phyloP scores from a whole-genome alignment of 64 coral and sea anemone genomes.

The Montipora cactus region DNA sequence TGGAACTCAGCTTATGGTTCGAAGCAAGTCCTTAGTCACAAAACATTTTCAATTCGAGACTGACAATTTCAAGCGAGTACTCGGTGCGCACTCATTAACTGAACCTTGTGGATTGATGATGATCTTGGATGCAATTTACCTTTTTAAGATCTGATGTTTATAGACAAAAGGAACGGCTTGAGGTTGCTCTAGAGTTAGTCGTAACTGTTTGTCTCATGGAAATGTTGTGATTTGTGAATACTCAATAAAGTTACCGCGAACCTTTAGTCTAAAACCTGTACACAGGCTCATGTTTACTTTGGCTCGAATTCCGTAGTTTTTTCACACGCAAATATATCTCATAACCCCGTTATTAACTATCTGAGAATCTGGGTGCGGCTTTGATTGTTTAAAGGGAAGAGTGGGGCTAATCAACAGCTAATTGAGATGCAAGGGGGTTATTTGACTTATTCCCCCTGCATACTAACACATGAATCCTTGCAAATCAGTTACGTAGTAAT shows the following conservation, averaged over 20 bases:
- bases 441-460: neutral
- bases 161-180: neutral
- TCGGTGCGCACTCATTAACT: neutral
- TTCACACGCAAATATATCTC: too few relatives aligned
- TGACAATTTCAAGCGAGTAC: neutral
- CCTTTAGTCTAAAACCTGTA: too few relatives aligned
- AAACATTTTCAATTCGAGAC: neutral
- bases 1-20: too few relatives aligned
- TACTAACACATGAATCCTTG: too few relatives aligned
- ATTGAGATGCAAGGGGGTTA: conserved; percentile 9
- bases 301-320: too few relatives aligned
- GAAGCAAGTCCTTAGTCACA: neutral
- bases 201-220: neutral
- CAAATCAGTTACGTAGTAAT: too few relatives aligned
- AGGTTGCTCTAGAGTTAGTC: neutral
- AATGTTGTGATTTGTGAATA: neutral
- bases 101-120: conserved; percentile 9
- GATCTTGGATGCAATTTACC: conserved; percentile 15
- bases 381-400: conserved; percentile 19
- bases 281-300: too few relatives aligned
- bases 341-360: neutral
- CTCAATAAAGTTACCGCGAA: neutral
- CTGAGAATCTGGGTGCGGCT: conserved; percentile 24
- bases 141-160: conserved; percentile 20
- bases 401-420: conserved; percentile 8